Percentiles rank a stretch among this genome's conserved stretches.
phyloP scores from a whole-genome alignment of 2,888 invertebrate genomes.

The Perdita meconis region DNA sequence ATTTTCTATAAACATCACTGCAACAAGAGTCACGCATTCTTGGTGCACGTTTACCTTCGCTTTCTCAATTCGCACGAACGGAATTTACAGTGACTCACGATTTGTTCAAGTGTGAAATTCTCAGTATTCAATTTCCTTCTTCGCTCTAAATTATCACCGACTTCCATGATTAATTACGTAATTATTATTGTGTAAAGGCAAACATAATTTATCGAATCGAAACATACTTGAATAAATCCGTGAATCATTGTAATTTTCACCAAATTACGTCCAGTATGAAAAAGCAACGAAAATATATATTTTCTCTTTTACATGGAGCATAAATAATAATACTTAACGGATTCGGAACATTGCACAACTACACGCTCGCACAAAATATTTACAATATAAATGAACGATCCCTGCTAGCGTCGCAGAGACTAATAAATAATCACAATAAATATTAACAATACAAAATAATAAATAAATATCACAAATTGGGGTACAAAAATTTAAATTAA shows the following conservation, averaged over 20 bases:
- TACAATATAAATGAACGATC: constrained; percentile 30
- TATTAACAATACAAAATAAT: constrained; percentile 41
- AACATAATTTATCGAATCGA: too few species aligned
- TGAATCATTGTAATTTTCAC: too few species aligned
- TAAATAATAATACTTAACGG: constrained; percentile 23
- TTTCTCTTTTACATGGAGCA: too few species aligned
- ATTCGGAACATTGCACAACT: constrained; percentile 8
- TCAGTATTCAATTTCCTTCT: too few species aligned
- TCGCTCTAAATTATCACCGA: too few species aligned
- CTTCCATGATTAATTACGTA: too few species aligned
- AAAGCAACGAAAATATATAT: too few species aligned
- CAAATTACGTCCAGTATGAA: too few species aligned
- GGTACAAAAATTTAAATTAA: constrained; percentile 43
- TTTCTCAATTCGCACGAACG: not conserved
- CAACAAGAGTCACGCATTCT: constrained; percentile 30
- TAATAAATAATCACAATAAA: constrained; percentile 50
- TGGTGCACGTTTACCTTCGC: not conserved
- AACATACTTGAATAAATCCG: too few species aligned
- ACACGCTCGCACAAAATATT: constrained; percentile 20
- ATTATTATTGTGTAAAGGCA: too few species aligned
- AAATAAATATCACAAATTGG: constrained; percentile 57
- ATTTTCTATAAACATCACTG: constrained; percentile 34
- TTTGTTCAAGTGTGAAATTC: too few species aligned
- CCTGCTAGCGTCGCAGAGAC: constrained; percentile 2
- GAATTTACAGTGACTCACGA: too few species aligned